Evolutionary conservation across 2,888 invertebrate genomes (phyloP), one percentile per base, ranked within the genome.

Genomic region (Torymus texanus): DNA sequence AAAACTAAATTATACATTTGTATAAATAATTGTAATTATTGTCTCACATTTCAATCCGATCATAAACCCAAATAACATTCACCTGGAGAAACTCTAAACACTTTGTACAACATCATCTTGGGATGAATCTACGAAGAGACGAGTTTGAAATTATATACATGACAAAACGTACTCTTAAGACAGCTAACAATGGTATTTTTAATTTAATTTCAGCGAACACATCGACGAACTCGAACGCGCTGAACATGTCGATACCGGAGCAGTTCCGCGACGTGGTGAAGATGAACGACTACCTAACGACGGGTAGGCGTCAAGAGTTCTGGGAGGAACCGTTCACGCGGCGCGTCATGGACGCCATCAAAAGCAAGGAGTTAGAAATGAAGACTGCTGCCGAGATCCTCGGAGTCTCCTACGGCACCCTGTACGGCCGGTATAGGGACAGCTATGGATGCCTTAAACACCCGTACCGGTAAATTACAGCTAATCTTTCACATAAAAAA

Each of bases 321-420:
- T 97, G 97, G 97, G 97, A 97, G 88, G 97, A 97, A 89, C 94
- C 95, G 65, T 97, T 96, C 86, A 97, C 97, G 51, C 95, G 95
- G 89, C 92, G 96, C 87, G 94, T 97, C 61, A 95, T 97, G 95
- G 97, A 97, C 88, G 95, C 96, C 18, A 97, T 97, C 50, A 95
- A 97, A 86, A 94, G 95, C 82, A 97, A 97, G 90, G 96, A 96
- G 91, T 90, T 97, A 87, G 97, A 97, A 91, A 97, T 97, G 97
- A 97, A 97, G 91, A 96, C 96, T 84, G 97, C 96, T 2, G 97
- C 97, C 2, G 96, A 97, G 89, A 93, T 97, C 78, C 91, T 97
- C 66, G 97, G 97, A 1, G 97, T 97, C 0, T 97, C 96, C 66
- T 97, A 97, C 91, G 97, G 97, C 5, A 97, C 97, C 0, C 92